Evolutionary conservation across 2,888 invertebrate species (phyloP), one percentile per base, ranked within the genome.

Genomic region (Nasonia oneida): DNA sequence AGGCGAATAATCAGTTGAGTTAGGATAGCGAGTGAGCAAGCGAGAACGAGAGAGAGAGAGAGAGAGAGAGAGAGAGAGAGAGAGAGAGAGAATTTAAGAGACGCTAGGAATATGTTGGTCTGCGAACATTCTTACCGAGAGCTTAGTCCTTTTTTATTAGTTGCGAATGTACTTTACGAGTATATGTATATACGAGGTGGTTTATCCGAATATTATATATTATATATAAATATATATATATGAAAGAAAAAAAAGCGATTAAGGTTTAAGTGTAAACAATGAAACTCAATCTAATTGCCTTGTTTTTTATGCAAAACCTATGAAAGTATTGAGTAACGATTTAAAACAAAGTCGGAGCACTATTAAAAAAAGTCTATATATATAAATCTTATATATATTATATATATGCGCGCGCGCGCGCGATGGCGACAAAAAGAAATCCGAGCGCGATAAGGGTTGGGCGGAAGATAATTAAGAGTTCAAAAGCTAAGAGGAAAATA

Each of bases 211-310:
- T 89, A 89, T 89, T 89, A 89, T 88, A 90, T 90, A 90, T 89
- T 78, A 86, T 71, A 86, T 79, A 87, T 87, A 70, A 78, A 88
- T 81, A 85, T 87, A 84, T 87, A 88, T 87, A 88, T 86, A 88
- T 89, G 89, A 89, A 89, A 88, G 88, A 88, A 90, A 89, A 89
- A 37, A 89, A 89, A 88, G 88, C 88, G 88, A 88, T 89, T 90
- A 90, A 91, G 87, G 86, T 89, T 89, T 91, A 91, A 90, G 89
- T 90, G 89, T 91, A 91, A 90, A 91, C 89, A 89, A 91, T 90
- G 89, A 89, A 91, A 91, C 92, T 92, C 91, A 92, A 91, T 93
- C 92, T 92, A 92, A 92, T 92, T 93, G 93, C 93, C 93, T 93
- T 93, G 93, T 92, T 93, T 93, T 93, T 92, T 93, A 93, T 92